These are phyloP conservation scores for Mimachlamys varia DNA, from an alignment of 2,888 invertebrate genomes.

Conservation along the genomic window DNA sequence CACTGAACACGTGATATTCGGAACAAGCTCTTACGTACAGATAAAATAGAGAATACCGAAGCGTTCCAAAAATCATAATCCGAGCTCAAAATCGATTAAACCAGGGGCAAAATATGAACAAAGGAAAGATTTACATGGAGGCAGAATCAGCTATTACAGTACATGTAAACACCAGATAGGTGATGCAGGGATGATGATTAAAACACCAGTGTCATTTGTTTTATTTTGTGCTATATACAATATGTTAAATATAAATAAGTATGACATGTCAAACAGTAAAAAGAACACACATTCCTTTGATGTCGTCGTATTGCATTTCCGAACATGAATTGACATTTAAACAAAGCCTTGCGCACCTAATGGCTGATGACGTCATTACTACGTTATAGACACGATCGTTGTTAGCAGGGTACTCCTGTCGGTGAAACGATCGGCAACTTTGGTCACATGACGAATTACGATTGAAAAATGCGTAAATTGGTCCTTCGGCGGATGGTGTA, in stretches of 20 bases:
- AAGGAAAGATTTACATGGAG: too few relatives aligned
- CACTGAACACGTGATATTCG: too few relatives aligned
- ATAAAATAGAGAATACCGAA: too few relatives aligned
- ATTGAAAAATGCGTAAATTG: background rate
- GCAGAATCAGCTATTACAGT: too few relatives aligned
- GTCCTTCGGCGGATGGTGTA: background rate
- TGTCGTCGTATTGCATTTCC: background rate
- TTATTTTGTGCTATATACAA: background rate
- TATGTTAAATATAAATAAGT: background rate
- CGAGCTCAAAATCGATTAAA: too few relatives aligned
- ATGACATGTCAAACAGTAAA: background rate
- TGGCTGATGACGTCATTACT: background rate
- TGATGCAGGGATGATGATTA: too few relatives aligned
- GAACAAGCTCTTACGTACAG: too few relatives aligned
- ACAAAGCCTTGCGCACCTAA: background rate
- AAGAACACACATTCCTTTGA: background rate
- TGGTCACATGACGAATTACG: background rate
- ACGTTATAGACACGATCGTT: background rate
- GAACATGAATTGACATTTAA: background rate
- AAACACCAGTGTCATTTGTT: too few relatives aligned
- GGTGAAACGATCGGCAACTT: background rate
- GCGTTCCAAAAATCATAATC: too few relatives aligned
- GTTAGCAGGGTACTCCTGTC: background rate
- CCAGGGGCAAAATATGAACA: too few relatives aligned
- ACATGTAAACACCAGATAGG: too few relatives aligned